phyloP scores from a whole-genome alignment of 1,140 invertebrate species.

The Eubasilissa regina region DNA sequence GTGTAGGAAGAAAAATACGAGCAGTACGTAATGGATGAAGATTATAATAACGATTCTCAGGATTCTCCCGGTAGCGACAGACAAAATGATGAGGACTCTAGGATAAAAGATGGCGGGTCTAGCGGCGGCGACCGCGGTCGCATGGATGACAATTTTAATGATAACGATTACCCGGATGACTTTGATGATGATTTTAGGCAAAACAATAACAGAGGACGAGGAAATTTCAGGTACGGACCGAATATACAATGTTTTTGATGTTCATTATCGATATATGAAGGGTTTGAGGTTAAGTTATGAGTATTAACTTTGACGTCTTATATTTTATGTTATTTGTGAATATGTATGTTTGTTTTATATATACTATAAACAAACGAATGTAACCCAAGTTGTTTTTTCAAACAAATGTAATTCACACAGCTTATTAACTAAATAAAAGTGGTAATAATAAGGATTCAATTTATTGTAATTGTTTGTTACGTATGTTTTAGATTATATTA shows the following conservation, averaged over 20 bases:
- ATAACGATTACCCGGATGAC: conserved; percentile 48
- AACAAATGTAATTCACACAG: no score
- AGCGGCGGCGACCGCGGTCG: neutral
- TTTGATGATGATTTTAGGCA: conserved; percentile 56
- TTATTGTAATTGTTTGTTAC: no score
- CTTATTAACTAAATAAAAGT: no score
- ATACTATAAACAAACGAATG: no score
- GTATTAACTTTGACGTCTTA: neutral
- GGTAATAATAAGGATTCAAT: no score
- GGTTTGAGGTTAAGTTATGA: no score
- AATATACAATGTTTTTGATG: no score
- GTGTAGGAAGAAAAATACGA: neutral
- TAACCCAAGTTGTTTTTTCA: no score
- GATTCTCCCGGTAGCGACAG: conserved; percentile 16
- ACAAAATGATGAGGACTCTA: conserved; percentile 7
- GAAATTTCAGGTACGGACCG: conserved; percentile 48
- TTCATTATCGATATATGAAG: no score
- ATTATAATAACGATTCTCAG: conserved; percentile 43
- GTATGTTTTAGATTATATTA: no score
- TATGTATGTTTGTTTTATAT: no score
- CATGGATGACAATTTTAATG: conserved; percentile 36
- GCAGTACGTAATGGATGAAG: conserved; percentile 47
- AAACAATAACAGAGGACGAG: conserved; percentile 39
- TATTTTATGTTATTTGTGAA: no score
- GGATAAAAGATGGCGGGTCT: conserved; percentile 42